phyloP scores from a whole-genome alignment of 2,888 invertebrate genomes.

The Cantharis lateralis region DNA sequence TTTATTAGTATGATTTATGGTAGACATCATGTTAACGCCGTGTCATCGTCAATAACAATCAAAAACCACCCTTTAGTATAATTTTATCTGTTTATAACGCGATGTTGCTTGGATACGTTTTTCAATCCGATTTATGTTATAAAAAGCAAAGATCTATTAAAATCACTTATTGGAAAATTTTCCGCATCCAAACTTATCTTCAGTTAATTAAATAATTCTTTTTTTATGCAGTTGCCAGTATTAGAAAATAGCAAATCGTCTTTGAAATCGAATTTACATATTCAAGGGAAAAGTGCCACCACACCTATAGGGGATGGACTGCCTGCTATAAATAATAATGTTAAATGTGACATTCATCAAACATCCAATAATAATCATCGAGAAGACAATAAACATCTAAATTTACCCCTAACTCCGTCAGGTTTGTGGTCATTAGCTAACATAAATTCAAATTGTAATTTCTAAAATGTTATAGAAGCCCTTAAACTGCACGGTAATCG shows the following conservation, averaged over 20 bases:
- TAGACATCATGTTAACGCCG: background rate
- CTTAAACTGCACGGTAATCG: conserved; percentile 82
- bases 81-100: conserved; percentile 12
- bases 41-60: background rate
- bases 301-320: conserved; percentile 49
- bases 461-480: conserved; percentile 66
- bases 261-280: conserved; percentile 48
- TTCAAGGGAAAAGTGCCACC: conserved; percentile 47
- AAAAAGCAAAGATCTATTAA: background rate
- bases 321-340: conserved; percentile 53
- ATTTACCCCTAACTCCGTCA: conserved; percentile 52
- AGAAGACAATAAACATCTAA: conserved; percentile 46
- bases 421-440: conserved; percentile 38
- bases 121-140: background rate
- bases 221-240: conserved; percentile 49
- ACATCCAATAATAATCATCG: conserved; percentile 49
- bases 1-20: background rate
- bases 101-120: conserved; percentile 11
- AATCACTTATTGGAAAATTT: background rate
- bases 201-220: background rate
- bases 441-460: background rate
- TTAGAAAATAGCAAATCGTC: conserved; percentile 52
- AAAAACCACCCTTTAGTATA: background rate
- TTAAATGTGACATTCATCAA: conserved; percentile 41
- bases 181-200: background rate